phyloP scores from a whole-genome alignment of 2,888 invertebrate species.

The Osmoderma eremita region DNA sequence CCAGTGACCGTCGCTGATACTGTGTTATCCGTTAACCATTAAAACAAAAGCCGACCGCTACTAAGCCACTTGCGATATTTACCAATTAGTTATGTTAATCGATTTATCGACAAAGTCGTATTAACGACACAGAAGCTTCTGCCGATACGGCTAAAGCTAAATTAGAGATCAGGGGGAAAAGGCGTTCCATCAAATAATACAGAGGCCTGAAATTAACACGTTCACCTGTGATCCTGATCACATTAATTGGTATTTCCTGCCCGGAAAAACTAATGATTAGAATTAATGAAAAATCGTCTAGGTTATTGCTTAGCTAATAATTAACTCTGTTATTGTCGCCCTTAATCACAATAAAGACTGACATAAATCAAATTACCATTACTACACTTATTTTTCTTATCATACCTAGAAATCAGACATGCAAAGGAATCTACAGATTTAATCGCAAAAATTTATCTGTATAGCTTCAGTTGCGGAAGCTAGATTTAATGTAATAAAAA shows the following conservation, averaged over 20 bases:
- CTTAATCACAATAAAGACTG: too few species aligned
- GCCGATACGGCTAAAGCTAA: neutral
- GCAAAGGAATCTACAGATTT: too few species aligned
- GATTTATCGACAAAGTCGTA: slow-evolving; percentile 22
- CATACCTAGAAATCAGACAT: too few species aligned
- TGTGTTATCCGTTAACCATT: slow-evolving; percentile 1
- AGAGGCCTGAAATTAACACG: slow-evolving; percentile 4
- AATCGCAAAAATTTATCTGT: too few species aligned
- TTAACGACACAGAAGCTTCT: slow-evolving; percentile 15
- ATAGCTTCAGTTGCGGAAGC: too few species aligned
- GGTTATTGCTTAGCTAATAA: too few species aligned
- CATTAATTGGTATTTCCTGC: neutral
- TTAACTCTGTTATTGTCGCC: too few species aligned
- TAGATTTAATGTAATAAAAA: too few species aligned
- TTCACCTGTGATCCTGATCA: slow-evolving; percentile 3
- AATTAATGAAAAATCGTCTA: neutral
- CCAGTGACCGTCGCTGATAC: neutral
- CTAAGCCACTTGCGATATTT: slow-evolving; percentile 17
- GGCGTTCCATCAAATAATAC: slow-evolving; percentile 5
- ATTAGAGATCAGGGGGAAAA: slow-evolving; percentile 10
- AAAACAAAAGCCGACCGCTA: neutral
- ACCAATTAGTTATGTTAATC: slow-evolving; percentile 26
- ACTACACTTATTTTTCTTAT: too few species aligned
- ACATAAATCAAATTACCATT: too few species aligned
- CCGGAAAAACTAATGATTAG: slow-evolving; percentile 9